phyloP scores from a whole-genome alignment of 2,888 invertebrate genomes.

The Cheilosia pagana region DNA sequence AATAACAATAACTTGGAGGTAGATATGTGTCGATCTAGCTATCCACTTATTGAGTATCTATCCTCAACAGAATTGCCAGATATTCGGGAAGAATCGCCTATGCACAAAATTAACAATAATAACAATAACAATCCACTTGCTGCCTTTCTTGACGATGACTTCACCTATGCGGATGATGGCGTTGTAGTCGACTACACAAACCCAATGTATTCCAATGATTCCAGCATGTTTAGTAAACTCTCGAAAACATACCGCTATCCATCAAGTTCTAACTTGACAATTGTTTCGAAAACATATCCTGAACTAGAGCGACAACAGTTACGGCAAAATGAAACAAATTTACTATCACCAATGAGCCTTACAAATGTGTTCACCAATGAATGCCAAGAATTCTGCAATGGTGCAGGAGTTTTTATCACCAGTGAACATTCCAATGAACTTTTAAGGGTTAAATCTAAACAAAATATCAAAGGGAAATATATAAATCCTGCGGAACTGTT shows the following conservation, averaged over 20 bases:
- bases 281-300: conserved; percentile 61
- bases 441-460: conserved; percentile 32
- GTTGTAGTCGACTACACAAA: conserved; percentile 52
- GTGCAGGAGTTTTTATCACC: conserved; percentile 37
- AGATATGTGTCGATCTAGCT: conserved; percentile 38
- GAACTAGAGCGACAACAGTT: conserved; percentile 51
- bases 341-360: conserved; percentile 44
- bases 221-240: conserved; percentile 56
- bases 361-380: conserved; percentile 34
- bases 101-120: conserved; percentile 50
- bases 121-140: conserved; percentile 32
- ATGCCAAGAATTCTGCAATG: conserved; percentile 35
- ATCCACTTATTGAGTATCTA: conserved; percentile 45
- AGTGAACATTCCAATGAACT: conserved; percentile 55
- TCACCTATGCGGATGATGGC: conserved; percentile 16
- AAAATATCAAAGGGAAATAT: conserved; percentile 34
- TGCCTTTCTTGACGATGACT: conserved; percentile 30
- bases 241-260: conserved; percentile 67
- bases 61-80: conserved; percentile 64
- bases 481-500: conserved; percentile 26
- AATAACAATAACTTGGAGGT: conserved; percentile 62
- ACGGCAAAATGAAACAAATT: conserved; percentile 29
- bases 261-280: conserved; percentile 71
- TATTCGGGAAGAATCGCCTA: conserved; percentile 70
- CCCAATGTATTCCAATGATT: conserved; percentile 46